Evolutionary conservation across 2,113 vertebrate species (phyloP).

Genomic region (Trinectes maculatus): DNA sequence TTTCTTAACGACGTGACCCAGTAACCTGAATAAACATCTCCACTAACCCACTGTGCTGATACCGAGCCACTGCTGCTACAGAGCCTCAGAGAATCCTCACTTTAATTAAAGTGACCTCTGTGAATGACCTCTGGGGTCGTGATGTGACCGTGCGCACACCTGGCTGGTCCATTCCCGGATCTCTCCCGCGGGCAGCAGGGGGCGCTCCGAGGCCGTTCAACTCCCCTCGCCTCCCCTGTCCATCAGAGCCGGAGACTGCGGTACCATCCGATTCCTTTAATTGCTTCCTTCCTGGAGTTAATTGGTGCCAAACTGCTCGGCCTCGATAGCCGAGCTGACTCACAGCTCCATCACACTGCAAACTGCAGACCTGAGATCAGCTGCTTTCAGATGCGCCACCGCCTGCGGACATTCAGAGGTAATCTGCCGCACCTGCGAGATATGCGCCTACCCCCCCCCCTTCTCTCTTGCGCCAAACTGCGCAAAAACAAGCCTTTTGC

Average conservation of each 20-base stretch:
- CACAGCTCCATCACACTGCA: background rate
- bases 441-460: too few species aligned
- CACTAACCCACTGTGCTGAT: slow-evolving; percentile 6
- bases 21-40: slow-evolving; percentile 38
- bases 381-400: slow-evolving; percentile 9
- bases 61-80: too few species aligned
- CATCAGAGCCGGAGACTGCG: slow-evolving; percentile 10
- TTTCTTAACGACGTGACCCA: slow-evolving; percentile 44
- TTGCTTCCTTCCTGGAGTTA: slow-evolving; percentile 66
- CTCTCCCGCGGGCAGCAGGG: slow-evolving; percentile 43
- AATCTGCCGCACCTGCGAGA: slow-evolving; percentile 47
- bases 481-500: background rate
- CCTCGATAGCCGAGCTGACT: background rate
- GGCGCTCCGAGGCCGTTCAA: slow-evolving; percentile 53
- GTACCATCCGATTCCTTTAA: slow-evolving; percentile 57
- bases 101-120: background rate
- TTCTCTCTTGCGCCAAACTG: too few species aligned
- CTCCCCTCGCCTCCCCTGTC: background rate
- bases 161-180: background rate
- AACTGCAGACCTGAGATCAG: background rate
- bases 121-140: background rate
- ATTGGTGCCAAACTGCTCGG: slow-evolving; percentile 57
- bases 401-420: slow-evolving; percentile 27
- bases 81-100: too few species aligned
- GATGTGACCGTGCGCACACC: slow-evolving; percentile 37